These are phyloP conservation scores for Rhyzopertha dominica DNA, from an alignment of 1,140 invertebrate genomes.

Conservation along the genomic window DNA sequence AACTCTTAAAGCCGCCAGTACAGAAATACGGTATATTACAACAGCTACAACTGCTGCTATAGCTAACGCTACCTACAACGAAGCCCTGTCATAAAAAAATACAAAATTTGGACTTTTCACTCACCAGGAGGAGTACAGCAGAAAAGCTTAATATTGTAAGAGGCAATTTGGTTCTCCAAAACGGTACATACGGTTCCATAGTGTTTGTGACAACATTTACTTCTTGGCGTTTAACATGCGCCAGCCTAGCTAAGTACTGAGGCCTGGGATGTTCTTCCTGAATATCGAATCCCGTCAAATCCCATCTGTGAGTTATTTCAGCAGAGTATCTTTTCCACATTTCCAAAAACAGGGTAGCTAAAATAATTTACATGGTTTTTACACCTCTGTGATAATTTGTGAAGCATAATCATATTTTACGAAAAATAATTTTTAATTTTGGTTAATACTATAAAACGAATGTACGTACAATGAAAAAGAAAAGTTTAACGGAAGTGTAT, in stretches of 20 bases:
- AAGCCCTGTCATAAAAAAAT: not conserved
- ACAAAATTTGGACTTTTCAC: constrained; percentile 17
- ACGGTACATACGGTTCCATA: constrained; percentile 77
- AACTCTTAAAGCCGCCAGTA: constrained; percentile 66
- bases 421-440: not conserved
- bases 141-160: constrained; percentile 80
- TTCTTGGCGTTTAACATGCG: constrained; percentile 64
- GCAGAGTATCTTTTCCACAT: constrained; percentile 92
- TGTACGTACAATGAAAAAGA: not conserved
- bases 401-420: not conserved
- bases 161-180: constrained; percentile 81
- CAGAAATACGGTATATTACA: constrained; percentile 86
- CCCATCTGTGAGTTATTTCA: constrained; percentile 88
- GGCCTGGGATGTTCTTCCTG: constrained; percentile 85
- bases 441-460: not conserved
- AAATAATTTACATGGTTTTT: too few species aligned
- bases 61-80: constrained; percentile 65
- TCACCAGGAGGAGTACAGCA: constrained; percentile 71
- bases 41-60: constrained; percentile 84
- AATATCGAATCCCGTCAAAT: constrained; percentile 79
- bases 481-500: too few species aligned
- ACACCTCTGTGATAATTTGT: not conserved
- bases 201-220: constrained; percentile 72
- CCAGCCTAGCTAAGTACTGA: constrained; percentile 66
- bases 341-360: constrained; percentile 82